phyloP scores from a whole-genome alignment of 2,113 vertebrate species.

The Chionodraco myersi region DNA sequence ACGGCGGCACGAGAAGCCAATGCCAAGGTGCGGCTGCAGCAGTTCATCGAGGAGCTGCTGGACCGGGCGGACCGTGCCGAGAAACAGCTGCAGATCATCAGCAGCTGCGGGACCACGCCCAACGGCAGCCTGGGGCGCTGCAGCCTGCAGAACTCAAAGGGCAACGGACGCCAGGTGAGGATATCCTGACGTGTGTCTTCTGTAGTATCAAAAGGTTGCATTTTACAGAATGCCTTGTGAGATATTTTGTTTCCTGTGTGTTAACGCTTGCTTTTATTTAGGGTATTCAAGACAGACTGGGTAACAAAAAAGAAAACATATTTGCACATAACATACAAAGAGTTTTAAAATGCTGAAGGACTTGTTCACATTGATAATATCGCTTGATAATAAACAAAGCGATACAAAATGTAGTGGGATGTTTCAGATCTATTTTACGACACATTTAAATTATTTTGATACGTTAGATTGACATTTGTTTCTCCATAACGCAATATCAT shows the following conservation, averaged over 20 bases:
- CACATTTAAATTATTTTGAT: background rate
- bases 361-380: background rate
- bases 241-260: background rate
- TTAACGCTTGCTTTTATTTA: background rate
- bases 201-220: background rate
- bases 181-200: background rate
- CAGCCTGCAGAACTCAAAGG: slow-evolving; percentile 88
- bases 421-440: background rate
- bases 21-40: slow-evolving; percentile 95
- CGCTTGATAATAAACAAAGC: background rate
- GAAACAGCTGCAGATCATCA: slow-evolving; percentile 98
- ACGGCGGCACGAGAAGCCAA: slow-evolving; percentile 95
- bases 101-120: slow-evolving; percentile 94
- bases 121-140: slow-evolving; percentile 93
- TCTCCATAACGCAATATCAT: background rate
- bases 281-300: background rate
- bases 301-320: no score
- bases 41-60: slow-evolving; percentile 98
- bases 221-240: background rate
- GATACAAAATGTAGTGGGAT: background rate
- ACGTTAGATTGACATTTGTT: background rate
- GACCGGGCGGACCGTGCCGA: slow-evolving; percentile 95
- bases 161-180: slow-evolving; percentile 82
- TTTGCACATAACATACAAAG: no score
- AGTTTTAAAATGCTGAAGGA: no score